phyloP scores from a whole-genome alignment of 53 echinoderm and acorn worm species.

The Zoroaster sp. region DNA sequence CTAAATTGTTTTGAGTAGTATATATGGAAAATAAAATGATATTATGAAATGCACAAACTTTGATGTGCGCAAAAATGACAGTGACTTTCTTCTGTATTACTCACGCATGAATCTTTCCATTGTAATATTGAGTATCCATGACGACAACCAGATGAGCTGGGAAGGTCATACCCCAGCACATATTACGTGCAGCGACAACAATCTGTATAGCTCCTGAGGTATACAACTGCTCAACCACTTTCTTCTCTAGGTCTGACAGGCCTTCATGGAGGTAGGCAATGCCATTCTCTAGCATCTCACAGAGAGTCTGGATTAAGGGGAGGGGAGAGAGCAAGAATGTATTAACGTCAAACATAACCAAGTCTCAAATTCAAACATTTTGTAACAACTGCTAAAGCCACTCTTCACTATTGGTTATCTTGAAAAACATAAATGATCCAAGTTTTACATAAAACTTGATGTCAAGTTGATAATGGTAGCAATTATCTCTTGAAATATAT shows the following conservation, averaged over 20 bases:
- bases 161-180: constrained; percentile 99
- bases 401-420: too few relatives aligned
- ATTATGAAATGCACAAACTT: too few relatives aligned
- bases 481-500: too few relatives aligned
- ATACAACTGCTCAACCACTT: constrained; percentile 94
- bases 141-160: constrained; percentile 94
- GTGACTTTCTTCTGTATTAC: too few relatives aligned
- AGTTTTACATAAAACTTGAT: too few relatives aligned
- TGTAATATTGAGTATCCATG: constrained; percentile 99
- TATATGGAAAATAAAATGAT: too few relatives aligned
- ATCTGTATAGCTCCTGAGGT: constrained; percentile 91
- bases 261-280: constrained; percentile 97
- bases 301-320: constrained; percentile 71
- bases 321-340: background rate
- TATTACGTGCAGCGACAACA: constrained; percentile 89
- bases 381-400: too few relatives aligned
- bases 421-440: too few relatives aligned
- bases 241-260: constrained; percentile 89
- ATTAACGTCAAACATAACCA: background rate
- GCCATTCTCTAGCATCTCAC: constrained; percentile 93
- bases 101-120: constrained; percentile 98
- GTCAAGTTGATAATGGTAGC: too few relatives aligned
- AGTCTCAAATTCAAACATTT: background rate
- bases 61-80: too few relatives aligned
- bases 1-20: too few relatives aligned